Evolutionary conservation across 2,113 vertebrate genomes (phyloP).

Genomic region (Nothoprocta pentlandii): DNA sequence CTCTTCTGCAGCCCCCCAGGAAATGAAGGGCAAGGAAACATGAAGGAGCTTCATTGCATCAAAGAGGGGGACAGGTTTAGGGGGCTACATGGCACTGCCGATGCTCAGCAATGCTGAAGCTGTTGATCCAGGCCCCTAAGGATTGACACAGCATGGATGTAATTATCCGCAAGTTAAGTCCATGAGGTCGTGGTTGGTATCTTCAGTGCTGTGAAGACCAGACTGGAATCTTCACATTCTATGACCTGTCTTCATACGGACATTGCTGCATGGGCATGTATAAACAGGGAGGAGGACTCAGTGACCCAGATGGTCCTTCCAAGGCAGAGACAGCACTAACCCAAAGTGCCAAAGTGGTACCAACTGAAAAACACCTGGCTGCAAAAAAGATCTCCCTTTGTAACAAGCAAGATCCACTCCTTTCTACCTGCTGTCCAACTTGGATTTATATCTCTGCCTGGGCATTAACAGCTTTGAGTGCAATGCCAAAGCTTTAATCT

Average conservation of each 20-base stretch:
- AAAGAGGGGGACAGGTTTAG: not conserved
- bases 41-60: too few relatives aligned
- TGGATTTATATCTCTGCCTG: not conserved
- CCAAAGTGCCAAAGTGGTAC: not conserved
- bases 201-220: not conserved
- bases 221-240: not conserved
- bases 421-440: accelerated
- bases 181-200: not conserved
- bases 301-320: not conserved
- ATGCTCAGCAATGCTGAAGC: too few relatives aligned
- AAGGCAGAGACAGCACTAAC: not conserved
- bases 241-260: not conserved
- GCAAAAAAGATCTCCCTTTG: not conserved
- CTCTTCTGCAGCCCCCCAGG: not conserved
- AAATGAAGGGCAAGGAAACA: not conserved
- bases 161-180: not conserved
- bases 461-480: not conserved
- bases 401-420: not conserved
- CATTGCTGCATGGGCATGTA: not conserved
- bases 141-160: not conserved
- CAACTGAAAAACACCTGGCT: not conserved
- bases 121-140: not conserved
- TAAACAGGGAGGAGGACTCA: not conserved
- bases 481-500: not conserved
- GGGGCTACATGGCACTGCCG: not conserved